Percentiles rank a stretch among this genome's conserved stretches.
phyloP scores from a whole-genome alignment of 35 echinoderm and acorn worm species.

The Acanthaster planci region DNA sequence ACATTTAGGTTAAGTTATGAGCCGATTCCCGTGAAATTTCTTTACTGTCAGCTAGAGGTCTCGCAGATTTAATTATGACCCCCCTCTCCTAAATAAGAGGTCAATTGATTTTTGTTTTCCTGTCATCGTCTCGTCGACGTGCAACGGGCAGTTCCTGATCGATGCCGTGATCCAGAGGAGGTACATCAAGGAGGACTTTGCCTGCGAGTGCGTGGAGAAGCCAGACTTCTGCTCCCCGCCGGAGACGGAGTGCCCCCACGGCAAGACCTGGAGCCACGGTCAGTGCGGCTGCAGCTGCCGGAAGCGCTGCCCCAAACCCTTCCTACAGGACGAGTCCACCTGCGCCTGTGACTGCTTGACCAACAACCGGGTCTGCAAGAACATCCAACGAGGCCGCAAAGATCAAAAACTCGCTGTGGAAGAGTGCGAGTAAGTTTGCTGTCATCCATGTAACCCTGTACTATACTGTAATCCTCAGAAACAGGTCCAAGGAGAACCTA shows the following conservation, averaged over 20 bases:
- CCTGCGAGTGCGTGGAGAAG: slow-evolving; percentile 70
- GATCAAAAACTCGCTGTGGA: slow-evolving; percentile 23
- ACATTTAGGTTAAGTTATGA: too few species aligned
- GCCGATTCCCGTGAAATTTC: too few species aligned
- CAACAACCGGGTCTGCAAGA: slow-evolving; percentile 69
- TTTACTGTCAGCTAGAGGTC: too few species aligned
- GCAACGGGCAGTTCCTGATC: slow-evolving; percentile 33
- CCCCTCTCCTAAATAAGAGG: neutral
- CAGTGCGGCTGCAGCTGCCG: slow-evolving; percentile 70
- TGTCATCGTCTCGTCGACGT: neutral
- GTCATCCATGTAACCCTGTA: neutral
- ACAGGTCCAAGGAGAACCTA: neutral
- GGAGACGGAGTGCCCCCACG: slow-evolving; percentile 50
- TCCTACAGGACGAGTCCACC: slow-evolving; percentile 69
- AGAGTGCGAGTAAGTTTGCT: slow-evolving; percentile 83
- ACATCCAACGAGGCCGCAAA: slow-evolving; percentile 65
- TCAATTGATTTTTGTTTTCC: slow-evolving; percentile 1
- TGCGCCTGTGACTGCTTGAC: slow-evolving; percentile 83
- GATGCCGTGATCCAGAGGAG: neutral
- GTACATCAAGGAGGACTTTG: slow-evolving; percentile 50
- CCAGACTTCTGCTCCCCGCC: slow-evolving; percentile 65
- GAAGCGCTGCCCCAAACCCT: slow-evolving; percentile 68
- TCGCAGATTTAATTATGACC: too few species aligned
- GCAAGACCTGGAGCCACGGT: slow-evolving; percentile 62
- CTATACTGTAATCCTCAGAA: neutral